Evolutionary conservation across 2,797 vertebrate genomes (phyloP).

Genomic region (Micropoecilia bifurca): DNA sequence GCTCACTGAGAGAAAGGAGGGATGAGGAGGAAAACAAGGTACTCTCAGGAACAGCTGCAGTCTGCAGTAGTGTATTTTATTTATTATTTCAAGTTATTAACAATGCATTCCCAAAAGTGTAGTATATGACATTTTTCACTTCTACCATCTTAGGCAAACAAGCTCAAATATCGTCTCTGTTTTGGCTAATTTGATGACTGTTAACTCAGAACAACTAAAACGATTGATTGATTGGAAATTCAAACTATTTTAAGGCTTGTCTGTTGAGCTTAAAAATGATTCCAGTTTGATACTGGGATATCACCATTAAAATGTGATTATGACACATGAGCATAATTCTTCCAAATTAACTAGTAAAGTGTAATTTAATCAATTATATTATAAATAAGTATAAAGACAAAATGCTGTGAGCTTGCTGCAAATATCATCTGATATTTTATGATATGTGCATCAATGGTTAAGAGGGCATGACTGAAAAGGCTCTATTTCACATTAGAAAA

Average conservation of each 20-base stretch:
- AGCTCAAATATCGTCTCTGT: constrained; percentile 35
- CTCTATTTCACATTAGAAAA: neutral
- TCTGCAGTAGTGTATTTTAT: constrained; percentile 28
- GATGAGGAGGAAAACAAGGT: constrained; percentile 69
- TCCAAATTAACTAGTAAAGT: no score
- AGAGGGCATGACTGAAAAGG: neutral
- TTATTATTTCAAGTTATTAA: constrained; percentile 48
- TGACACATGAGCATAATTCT: no score
- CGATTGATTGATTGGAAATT: neutral
- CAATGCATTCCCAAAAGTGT: constrained; percentile 33
- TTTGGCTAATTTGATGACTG: constrained; percentile 32
- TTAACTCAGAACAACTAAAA: neutral
- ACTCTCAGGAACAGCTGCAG: constrained; percentile 77
- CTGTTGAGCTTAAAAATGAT: neutral
- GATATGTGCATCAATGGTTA: neutral
- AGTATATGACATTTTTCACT: constrained; percentile 38
- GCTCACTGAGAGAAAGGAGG: constrained; percentile 68
- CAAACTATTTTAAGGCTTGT: neutral
- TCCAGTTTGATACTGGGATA: no score
- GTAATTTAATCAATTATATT: no score
- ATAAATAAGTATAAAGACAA: neutral
- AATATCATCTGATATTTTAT: neutral
- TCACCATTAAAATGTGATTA: no score
- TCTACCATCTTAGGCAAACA: constrained; percentile 23
- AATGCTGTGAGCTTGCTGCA: neutral